phyloP scores from a whole-genome alignment of 2,113 vertebrate species.

The Dolichotis patagonum region DNA sequence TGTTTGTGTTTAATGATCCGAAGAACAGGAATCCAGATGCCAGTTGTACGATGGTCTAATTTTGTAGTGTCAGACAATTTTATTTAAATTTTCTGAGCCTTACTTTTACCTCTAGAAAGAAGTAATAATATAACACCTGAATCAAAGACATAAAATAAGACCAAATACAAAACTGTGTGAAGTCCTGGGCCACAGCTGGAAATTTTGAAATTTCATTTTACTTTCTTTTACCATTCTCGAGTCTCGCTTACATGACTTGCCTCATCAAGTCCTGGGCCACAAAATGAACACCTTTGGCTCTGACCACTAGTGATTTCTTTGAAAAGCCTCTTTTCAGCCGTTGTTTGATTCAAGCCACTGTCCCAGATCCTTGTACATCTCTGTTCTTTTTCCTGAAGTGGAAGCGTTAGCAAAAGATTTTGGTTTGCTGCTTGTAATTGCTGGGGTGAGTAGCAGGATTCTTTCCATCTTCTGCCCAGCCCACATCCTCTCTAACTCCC shows the following conservation, averaged over 20 bases:
- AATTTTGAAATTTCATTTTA: not conserved
- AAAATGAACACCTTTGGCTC: not conserved
- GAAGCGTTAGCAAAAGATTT: not conserved
- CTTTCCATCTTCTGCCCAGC: slow-evolving; percentile 1
- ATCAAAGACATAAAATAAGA: not conserved
- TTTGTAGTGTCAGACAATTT: not conserved
- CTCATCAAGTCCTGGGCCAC: not conserved
- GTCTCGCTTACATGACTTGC: not conserved
- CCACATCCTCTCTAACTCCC: slow-evolving; percentile 15
- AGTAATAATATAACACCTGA: not conserved
- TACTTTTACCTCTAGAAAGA: not conserved
- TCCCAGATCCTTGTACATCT: not conserved
- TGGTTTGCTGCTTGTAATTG: not conserved
- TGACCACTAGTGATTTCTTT: not conserved
- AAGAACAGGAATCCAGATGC: not conserved
- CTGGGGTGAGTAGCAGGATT: not conserved
- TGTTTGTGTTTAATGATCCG: no score
- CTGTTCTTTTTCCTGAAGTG: not conserved
- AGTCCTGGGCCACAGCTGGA: not conserved
- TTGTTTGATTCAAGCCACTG: not conserved
- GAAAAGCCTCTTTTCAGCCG: not conserved
- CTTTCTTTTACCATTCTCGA: not conserved
- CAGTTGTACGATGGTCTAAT: not conserved
- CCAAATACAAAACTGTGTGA: not conserved
- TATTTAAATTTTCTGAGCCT: not conserved